Evolutionary conservation across 2,113 vertebrate genomes (phyloP).

Genomic region (Ia io): DNA sequence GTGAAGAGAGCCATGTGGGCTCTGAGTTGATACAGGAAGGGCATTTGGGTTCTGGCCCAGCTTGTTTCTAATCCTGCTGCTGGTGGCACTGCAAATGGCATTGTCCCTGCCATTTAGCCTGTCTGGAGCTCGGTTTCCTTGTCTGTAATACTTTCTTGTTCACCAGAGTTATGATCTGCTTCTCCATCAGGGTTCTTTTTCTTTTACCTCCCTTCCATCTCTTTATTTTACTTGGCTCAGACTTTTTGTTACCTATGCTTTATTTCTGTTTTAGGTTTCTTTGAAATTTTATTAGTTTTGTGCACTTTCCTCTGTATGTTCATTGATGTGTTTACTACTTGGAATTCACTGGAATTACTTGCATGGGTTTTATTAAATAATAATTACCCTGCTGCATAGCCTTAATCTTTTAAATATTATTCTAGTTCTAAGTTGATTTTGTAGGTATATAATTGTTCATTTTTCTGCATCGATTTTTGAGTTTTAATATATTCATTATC

Average conservation of each 20-base stretch:
- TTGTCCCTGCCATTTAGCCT: neutral
- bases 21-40: neutral
- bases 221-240: neutral
- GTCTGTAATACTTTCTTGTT: neutral
- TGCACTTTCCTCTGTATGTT: neutral
- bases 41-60: neutral
- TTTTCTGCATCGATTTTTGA: neutral
- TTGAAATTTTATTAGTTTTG: neutral
- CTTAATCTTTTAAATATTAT: neutral
- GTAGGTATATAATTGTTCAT: neutral
- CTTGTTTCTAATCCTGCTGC: neutral
- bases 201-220: neutral
- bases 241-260: neutral
- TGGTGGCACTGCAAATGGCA: neutral
- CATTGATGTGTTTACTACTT: neutral
- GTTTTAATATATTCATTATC: neutral
- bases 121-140: neutral
- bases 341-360: conserved; percentile 18
- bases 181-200: neutral
- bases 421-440: neutral
- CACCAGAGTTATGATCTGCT: neutral
- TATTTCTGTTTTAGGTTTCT: neutral
- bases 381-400: neutral
- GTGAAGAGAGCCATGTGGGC: neutral
- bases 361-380: neutral